phyloP scores from a whole-genome alignment of 2,888 invertebrate species.

The Lepidonotus clava region DNA sequence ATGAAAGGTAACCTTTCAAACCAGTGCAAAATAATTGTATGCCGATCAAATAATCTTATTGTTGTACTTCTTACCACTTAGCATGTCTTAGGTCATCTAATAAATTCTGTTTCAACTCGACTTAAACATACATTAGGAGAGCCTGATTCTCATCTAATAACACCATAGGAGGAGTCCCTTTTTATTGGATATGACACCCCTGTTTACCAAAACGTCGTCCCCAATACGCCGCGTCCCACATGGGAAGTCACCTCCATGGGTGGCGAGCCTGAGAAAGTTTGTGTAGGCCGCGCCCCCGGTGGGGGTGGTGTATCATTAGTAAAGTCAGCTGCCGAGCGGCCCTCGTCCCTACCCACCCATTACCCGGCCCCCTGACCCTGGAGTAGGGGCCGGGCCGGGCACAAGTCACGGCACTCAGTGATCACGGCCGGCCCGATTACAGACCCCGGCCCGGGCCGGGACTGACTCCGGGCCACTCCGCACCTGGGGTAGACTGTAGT shows the following conservation, averaged over 20 bases:
- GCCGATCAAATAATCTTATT: no score
- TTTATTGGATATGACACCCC: background rate
- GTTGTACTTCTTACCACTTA: no score
- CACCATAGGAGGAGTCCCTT: no score
- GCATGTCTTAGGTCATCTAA: no score
- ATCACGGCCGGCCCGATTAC: background rate
- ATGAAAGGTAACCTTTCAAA: no score
- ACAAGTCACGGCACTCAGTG: background rate
- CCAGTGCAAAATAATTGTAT: no score
- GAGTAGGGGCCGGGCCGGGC: background rate
- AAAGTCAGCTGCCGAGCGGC: background rate
- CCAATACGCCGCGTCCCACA: background rate
- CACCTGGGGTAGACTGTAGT: background rate
- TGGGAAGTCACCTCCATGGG: no score
- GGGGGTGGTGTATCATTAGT: background rate
- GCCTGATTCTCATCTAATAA: no score
- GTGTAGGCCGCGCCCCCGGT: background rate
- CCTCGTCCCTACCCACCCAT: background rate
- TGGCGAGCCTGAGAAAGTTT: no score
- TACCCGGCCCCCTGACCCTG: background rate
- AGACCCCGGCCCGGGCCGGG: background rate
- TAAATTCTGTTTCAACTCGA: no score
- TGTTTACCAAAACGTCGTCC: background rate
- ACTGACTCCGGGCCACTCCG: background rate
- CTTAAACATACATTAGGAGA: no score